Base-by-base conservation (phyloP, 2,888 invertebrate species). In the Xylocampa areola region DNA sequence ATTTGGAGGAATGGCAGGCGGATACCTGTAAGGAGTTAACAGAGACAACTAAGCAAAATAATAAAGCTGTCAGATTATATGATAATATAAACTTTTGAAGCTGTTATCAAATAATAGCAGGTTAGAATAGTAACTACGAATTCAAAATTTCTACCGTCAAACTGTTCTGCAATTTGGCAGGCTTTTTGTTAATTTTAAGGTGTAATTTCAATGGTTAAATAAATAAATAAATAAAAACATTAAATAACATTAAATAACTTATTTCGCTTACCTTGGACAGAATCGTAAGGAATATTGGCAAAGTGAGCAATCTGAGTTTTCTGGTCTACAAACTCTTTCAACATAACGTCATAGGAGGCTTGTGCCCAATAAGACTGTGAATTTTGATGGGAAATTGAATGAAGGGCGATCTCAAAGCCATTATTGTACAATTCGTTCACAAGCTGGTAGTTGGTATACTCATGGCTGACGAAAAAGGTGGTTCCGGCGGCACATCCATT, bases 401-500 rank as follows among this genome's bases (percentile, higher is more conserved):
- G 96, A 1, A 96, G 89, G 0, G 95, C 96, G 3, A 97, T 95
- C 84, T 96, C 96, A 57, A 95, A 95, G 0, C 96, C 91, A 0
- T 68, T 54, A 64, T 90, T 90, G 78, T 95, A 95, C 0, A 97
- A 88, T 40, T 95, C 92, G 72, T 96, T 95, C 4, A 96, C 91
- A 29, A 94, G 73, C 1, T 89, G 85, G 76, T 97, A 97, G 84
- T 96, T 95, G 0, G 96, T 96, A 80, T 96, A 97, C 67, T 96
- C 96, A 73, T 97, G 97, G 29, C 95, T 96, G 32, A 96, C 93
- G 82, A 95, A 97, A 87, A 96, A 96, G 0, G 97, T 97, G 27
- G 94, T 95, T 0, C 95, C 93, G 0, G 95, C 94, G 0, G 94
- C 92, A 58, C 96, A 96, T 1, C 94, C 94, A 81, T 97, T 96